A percentile compares a stretch with the other conserved stretches of the same genome.
Evolutionary conservation across 1,140 invertebrate genomes (phyloP).

Genomic region (Zaprionus africanus): DNA sequence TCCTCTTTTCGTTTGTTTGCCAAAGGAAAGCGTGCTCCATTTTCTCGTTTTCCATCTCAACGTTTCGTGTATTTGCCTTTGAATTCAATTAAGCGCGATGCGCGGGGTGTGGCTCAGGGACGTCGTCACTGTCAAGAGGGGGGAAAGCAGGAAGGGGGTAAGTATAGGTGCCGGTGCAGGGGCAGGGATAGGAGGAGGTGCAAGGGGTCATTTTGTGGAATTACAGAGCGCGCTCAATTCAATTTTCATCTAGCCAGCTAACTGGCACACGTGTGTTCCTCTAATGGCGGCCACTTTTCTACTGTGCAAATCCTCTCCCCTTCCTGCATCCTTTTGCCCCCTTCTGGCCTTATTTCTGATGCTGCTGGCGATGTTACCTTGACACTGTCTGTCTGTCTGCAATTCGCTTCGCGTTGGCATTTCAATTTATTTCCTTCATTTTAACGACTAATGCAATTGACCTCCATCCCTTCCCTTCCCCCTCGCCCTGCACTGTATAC

Average conservation of each 20-base stretch:
- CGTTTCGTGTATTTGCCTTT: conserved; percentile 50
- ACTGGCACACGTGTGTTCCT: conserved; percentile 47
- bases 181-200: too few species aligned
- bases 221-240: conserved; percentile 60
- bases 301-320: not conserved
- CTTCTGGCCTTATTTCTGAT: not conserved
- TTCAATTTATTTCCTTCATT: conserved; percentile 44
- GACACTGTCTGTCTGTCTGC: conserved; percentile 41
- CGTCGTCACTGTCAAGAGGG: conserved; percentile 20
- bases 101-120: conserved; percentile 16
- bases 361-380: conserved; percentile 46
- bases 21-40: conserved; percentile 49
- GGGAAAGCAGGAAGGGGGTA: not conserved
- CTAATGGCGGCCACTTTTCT: conserved; percentile 34
- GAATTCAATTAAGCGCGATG: conserved; percentile 64
- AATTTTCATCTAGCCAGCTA: conserved; percentile 62
- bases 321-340: not conserved
- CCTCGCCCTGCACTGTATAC: not conserved
- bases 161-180: not conserved
- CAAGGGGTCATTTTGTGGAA: conserved; percentile 54
- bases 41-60: conserved; percentile 40
- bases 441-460: conserved; percentile 60
- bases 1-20: conserved; percentile 58
- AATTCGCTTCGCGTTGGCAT: conserved; percentile 39
- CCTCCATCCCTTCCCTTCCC: not conserved